These are phyloP conservation scores for Diuraphis noxia DNA, from an alignment of 1,140 invertebrate species.

Conservation along the genomic window DNA sequence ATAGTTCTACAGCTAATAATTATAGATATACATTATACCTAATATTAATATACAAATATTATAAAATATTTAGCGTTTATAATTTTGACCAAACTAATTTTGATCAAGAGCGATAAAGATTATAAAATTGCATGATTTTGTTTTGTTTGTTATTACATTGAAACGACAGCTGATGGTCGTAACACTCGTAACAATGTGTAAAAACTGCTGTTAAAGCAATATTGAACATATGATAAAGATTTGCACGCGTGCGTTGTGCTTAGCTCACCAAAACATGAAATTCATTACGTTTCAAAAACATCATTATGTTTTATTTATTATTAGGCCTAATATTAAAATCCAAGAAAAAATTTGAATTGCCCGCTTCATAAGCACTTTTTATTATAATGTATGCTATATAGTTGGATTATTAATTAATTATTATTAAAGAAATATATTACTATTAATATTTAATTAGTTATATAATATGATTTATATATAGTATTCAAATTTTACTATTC, in stretches of 20 bases:
- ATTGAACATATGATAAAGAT: slow-evolving; percentile 48
- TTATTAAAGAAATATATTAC: background rate
- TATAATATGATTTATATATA: background rate
- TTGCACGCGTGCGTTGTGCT: slow-evolving; percentile 50
- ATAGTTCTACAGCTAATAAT: background rate
- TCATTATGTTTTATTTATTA: slow-evolving; percentile 53
- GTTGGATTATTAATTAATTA: background rate
- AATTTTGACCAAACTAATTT: slow-evolving; percentile 12
- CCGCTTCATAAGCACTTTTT: slow-evolving; percentile 48
- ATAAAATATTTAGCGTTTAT: background rate
- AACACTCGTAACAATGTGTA: slow-evolving; percentile 22
- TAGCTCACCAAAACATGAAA: slow-evolving; percentile 50
- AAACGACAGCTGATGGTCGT: slow-evolving; percentile 43
- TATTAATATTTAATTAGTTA: background rate
- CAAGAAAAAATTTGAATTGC: slow-evolving; percentile 29
- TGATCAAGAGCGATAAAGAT: slow-evolving; percentile 16
- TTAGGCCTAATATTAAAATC: slow-evolving; percentile 48
- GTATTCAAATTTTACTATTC: background rate
- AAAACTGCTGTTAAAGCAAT: slow-evolving; percentile 23
- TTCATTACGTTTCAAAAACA: slow-evolving; percentile 50
- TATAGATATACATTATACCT: background rate
- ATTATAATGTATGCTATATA: background rate
- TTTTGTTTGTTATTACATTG: slow-evolving; percentile 21
- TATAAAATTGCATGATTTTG: slow-evolving; percentile 24
- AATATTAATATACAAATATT: background rate